Percentiles rank a stretch among this genome's conserved stretches.
These are phyloP conservation scores for Andricus curvator DNA, from an alignment of 2,888 invertebrate genomes.

Conservation along the genomic window DNA sequence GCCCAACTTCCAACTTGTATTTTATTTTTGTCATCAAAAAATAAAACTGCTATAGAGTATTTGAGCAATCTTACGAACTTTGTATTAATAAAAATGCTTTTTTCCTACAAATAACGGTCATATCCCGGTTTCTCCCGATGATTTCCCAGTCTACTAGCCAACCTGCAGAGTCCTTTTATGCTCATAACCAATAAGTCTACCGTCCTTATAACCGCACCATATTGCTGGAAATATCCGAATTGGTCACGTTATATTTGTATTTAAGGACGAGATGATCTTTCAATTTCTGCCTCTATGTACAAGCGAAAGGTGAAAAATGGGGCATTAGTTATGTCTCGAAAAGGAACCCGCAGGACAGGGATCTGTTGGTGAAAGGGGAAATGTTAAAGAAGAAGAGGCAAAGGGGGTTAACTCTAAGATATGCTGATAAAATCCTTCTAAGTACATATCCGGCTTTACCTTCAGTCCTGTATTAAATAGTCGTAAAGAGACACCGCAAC, in stretches of 20 bases:
- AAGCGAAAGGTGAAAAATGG: conserved; percentile 38
- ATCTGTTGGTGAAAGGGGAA: conserved; percentile 47
- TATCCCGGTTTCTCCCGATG: not conserved
- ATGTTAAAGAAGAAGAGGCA: not conserved
- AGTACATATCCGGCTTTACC: conserved; percentile 23
- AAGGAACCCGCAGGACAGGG: conserved; percentile 44
- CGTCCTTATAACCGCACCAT: not conserved
- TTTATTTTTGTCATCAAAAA: too few relatives aligned
- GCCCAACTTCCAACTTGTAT: too few relatives aligned
- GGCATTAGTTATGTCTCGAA: conserved; percentile 48
- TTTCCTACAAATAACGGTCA: not conserved
- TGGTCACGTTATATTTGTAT: conserved; percentile 48
- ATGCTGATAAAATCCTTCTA: conserved; percentile 62
- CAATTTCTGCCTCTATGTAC: conserved; percentile 48
- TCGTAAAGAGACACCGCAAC: conserved; percentile 44
- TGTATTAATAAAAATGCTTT: not conserved
- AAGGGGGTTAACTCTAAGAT: conserved; percentile 44
- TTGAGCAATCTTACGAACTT: not conserved
- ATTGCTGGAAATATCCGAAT: not conserved
- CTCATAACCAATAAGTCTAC: not conserved
- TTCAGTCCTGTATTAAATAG: conserved; percentile 54
- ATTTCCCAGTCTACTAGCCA: too few relatives aligned
- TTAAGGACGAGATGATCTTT: conserved; percentile 42
- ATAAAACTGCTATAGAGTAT: not conserved
- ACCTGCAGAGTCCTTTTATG: not conserved